Conservation (phyloP, 2,888 invertebrate genomes). For the Drosophila acutilabella region DNA sequence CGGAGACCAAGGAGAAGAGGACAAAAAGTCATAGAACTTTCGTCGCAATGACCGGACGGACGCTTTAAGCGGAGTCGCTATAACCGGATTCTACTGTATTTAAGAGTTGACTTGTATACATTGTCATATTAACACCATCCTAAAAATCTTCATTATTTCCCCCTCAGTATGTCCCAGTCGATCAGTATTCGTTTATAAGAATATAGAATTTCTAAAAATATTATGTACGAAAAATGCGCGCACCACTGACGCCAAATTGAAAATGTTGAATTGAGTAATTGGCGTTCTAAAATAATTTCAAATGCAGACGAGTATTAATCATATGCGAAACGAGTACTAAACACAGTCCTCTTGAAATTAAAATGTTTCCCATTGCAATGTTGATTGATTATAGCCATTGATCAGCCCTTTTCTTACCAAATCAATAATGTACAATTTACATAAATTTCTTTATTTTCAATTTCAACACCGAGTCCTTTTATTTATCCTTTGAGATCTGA, state of each 20-base stretch:
- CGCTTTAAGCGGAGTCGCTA: too few species aligned
- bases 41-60: too few species aligned
- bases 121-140: too few species aligned
- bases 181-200: too few species aligned
- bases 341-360: not conserved
- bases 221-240: conserved; percentile 15
- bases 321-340: conserved; percentile 14
- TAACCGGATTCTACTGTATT: too few species aligned
- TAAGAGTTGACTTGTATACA: too few species aligned
- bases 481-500: too few species aligned
- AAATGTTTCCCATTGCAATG: conserved; percentile 13
- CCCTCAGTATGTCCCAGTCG: too few species aligned
- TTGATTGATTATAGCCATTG: conserved; percentile 11
- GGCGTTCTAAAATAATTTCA: conserved; percentile 30
- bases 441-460: not conserved
- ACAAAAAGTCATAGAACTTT: too few species aligned
- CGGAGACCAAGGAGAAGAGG: too few species aligned
- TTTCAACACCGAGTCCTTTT: not conserved
- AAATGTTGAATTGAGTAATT: conserved; percentile 35
- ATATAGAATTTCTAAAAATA: conserved; percentile 21
- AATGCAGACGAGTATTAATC: conserved; percentile 27
- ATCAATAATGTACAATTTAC: not conserved
- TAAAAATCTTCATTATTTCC: too few species aligned
- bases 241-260: conserved; percentile 31
- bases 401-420: conserved; percentile 9